phyloP scores from a whole-genome alignment of 37 sponge, comb jelly and placozoan genomes.

The Geodia barretti region DNA sequence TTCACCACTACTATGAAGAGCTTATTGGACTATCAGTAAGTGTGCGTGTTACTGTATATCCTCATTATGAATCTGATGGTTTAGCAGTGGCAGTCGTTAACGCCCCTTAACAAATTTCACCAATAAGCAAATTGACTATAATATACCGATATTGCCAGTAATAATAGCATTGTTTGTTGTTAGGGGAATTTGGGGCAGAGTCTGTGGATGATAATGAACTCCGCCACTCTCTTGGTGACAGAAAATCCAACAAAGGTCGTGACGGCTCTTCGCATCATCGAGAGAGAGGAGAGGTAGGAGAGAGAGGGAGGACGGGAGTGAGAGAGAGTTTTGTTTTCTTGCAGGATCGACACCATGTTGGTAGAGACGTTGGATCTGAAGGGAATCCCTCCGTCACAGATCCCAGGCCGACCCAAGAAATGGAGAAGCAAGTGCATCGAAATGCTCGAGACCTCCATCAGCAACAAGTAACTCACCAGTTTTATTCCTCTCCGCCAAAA shows the following conservation, averaged over 20 bases:
- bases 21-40: slow-evolving; percentile 69
- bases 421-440: slow-evolving; percentile 79
- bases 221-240: slow-evolving; percentile 21
- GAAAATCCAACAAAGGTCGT: slow-evolving; percentile 68
- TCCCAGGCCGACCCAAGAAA: slow-evolving; percentile 79
- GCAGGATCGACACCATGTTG: slow-evolving; percentile 28
- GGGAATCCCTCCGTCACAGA: slow-evolving; percentile 27
- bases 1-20: slow-evolving; percentile 81
- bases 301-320: neutral
- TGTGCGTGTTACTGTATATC: no score
- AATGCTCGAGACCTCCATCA: slow-evolving; percentile 68
- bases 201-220: slow-evolving; percentile 55
- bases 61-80: no score
- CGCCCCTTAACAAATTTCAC: no score
- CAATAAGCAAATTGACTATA: neutral
- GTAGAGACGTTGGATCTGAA: slow-evolving; percentile 42
- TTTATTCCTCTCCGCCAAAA: neutral
- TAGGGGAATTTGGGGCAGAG: slow-evolving; percentile 68
- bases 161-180: no score
- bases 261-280: slow-evolving; percentile 85
- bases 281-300: slow-evolving; percentile 85
- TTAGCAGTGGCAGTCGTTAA: no score
- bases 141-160: neutral
- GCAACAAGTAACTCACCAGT: slow-evolving; percentile 48
- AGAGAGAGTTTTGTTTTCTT: neutral